Conservation (phyloP, 1,140 invertebrate genomes). For the Drosophila leontia region DNA sequence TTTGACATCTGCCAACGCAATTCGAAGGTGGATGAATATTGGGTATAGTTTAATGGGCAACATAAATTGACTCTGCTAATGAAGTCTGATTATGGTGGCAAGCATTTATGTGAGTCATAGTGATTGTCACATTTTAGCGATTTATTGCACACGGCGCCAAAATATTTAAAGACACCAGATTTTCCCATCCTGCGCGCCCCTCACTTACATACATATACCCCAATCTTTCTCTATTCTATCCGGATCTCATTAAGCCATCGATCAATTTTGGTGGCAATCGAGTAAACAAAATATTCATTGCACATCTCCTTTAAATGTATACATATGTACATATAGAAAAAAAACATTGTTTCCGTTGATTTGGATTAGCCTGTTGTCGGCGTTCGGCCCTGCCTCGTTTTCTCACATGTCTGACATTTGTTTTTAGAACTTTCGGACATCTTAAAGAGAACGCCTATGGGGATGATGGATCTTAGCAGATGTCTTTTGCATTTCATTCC, state of each 20-base stretch:
- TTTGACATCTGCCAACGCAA: constrained; percentile 61
- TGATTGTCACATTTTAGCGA: constrained; percentile 58
- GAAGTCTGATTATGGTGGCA: constrained; percentile 38
- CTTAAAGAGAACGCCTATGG: constrained; percentile 51
- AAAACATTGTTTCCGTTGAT: constrained; percentile 38
- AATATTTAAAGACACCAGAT: constrained; percentile 2
- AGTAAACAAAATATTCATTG: constrained; percentile 64
- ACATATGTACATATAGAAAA: constrained; percentile 9
- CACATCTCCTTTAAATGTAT: constrained; percentile 21
- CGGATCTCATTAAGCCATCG: constrained; percentile 59
- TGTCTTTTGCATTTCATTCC: constrained; percentile 61
- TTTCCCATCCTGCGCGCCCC: neutral
- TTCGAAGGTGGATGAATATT: constrained; percentile 35
- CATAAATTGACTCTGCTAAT: constrained; percentile 67
- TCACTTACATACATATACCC: constrained; percentile 6
- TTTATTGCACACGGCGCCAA: constrained; percentile 79
- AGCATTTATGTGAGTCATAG: constrained; percentile 9
- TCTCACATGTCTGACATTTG: constrained; percentile 62
- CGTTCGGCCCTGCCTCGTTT: constrained; percentile 20
- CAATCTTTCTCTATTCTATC: constrained; percentile 30
- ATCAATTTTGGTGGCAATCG: constrained; percentile 49
- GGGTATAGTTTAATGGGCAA: constrained; percentile 50
- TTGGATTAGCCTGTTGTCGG: constrained; percentile 33
- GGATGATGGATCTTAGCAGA: constrained; percentile 74
- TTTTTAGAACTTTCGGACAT: constrained; percentile 77